Base-by-base conservation (phyloP, 2,113 vertebrate genomes). In the Heteronetta atricapilla region DNA sequence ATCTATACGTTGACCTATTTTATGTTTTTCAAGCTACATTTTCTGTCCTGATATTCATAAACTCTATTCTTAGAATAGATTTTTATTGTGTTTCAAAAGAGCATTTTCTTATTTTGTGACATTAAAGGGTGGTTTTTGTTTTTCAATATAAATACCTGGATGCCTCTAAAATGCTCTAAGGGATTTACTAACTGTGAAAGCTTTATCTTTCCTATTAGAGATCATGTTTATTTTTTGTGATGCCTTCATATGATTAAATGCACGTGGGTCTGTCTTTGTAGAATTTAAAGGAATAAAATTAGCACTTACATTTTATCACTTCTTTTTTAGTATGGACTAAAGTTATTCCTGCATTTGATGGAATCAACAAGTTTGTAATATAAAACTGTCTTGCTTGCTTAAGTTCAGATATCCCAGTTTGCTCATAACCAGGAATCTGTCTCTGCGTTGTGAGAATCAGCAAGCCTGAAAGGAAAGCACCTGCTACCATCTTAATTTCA, bases 321-420 rank as follows among this genome's bases (percentile, higher is more conserved):
- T 70, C 56, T 28, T 72, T 86, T 79, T 92, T 70, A 48, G 33
- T 60, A 8, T 29, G 28, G 3, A 20, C 11, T 40, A 56, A 76
- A 85, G 77, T 55, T 56, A 66, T 84, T 88, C 67, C 28, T 34
- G 31, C 38, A 26, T 67, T 86, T 80, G 17, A 70, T 28, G 15
- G 46, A 81, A 69, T 72, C 42, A 78, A 44, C 28, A 90, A 73
- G 50, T 93, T 64, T 74, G 18, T 90, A 90, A 78, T 8, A 36
- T 70, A 84, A 90, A 75, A 56, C 16, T 60, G 14, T 25, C 86
- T 64, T 80, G 2, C 42, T 87, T 91, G 33, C 63, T 78, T 22
- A 74, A 64, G 19, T 74, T 92, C 70, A 93, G 64, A 83, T 78
- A 48, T 58, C 74, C 64, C 52, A 73, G 52, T 92, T 94, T 92